Evolutionary conservation across 2,888 invertebrate species (phyloP).

Genomic region (Oxycera nigricornis): DNA sequence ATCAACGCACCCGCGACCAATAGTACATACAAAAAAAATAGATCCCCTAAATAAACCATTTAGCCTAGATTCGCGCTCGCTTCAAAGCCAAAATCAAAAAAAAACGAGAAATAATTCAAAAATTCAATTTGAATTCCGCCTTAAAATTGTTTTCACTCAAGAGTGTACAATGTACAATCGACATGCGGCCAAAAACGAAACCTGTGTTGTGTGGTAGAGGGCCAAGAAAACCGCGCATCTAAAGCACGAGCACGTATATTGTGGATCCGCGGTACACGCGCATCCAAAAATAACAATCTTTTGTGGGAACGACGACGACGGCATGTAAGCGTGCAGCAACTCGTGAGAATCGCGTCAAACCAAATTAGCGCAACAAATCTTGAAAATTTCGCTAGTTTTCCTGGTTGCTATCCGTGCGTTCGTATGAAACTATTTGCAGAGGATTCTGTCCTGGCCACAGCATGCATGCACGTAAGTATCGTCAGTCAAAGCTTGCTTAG

Average conservation of each 20-base stretch:
- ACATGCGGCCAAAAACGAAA: neutral
- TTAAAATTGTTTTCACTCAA: neutral
- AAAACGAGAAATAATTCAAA: neutral
- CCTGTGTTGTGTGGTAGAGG: neutral
- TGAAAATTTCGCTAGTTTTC: too few species aligned
- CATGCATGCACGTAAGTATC: too few species aligned
- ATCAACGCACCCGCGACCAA: neutral
- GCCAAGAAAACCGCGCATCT: neutral
- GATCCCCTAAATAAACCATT: neutral
- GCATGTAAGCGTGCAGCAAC: conserved; percentile 10
- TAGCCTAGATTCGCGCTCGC: conserved; percentile 5
- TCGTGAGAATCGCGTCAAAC: conserved; percentile 25
- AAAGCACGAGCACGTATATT: neutral
- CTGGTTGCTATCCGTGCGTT: too few species aligned
- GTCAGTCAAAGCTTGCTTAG: neutral
- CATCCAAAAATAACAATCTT: conserved; percentile 18
- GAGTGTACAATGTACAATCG: neutral
- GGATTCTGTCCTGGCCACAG: too few species aligned
- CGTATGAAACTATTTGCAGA: too few species aligned
- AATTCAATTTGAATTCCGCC: neutral
- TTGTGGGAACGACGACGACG: neutral
- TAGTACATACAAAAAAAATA: neutral
- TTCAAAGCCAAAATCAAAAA: neutral
- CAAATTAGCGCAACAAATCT: neutral
- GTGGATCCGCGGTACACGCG: conserved; percentile 8